These are phyloP conservation scores for Andrena haemorrhoa DNA, from an alignment of 2,888 invertebrate genomes.

Conservation along the genomic window DNA sequence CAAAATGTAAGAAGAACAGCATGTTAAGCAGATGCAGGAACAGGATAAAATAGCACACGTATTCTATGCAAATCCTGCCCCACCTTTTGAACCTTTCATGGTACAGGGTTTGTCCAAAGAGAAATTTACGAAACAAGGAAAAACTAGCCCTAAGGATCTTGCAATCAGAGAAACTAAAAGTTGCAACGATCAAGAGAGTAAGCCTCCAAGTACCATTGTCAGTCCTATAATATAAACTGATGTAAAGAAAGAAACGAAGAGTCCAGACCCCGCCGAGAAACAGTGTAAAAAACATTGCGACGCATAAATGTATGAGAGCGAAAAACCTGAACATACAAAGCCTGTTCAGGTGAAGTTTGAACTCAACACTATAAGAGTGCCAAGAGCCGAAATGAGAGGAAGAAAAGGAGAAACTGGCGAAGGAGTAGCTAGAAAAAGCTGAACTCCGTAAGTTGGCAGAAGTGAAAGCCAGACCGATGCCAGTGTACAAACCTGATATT, in stretches of 20 bases:
- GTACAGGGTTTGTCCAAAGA: constrained; percentile 79
- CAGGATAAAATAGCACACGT: too few species aligned
- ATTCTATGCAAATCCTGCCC: too few species aligned
- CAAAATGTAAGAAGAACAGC: too few species aligned
- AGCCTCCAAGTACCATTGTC: constrained; percentile 41
- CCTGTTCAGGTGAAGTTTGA: too few species aligned
- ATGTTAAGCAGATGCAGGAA: too few species aligned
- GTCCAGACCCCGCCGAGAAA: not conserved
- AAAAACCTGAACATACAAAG: too few species aligned
- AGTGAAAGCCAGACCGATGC: constrained; percentile 88
- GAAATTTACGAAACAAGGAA: constrained; percentile 64
- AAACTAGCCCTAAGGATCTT: constrained; percentile 38
- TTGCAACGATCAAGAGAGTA: constrained; percentile 50
- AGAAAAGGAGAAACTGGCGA: constrained; percentile 76
- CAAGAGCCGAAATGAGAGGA: constrained; percentile 80
- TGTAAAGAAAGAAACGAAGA: not conserved
- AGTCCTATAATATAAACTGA: not conserved
- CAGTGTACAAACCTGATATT: constrained; percentile 85
- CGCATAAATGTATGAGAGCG: constrained; percentile 65
- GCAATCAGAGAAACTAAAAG: constrained; percentile 10
- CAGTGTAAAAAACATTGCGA: constrained; percentile 84
- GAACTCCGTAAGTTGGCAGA: constrained; percentile 87
- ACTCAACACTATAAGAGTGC: too few species aligned
- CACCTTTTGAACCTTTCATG: constrained; percentile 86
- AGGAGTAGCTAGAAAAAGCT: constrained; percentile 86